Evolutionary conservation across 2,888 invertebrate species (phyloP), one percentile per base, ranked within the genome.

Genomic region (Hydroisotoma schaefferi): DNA sequence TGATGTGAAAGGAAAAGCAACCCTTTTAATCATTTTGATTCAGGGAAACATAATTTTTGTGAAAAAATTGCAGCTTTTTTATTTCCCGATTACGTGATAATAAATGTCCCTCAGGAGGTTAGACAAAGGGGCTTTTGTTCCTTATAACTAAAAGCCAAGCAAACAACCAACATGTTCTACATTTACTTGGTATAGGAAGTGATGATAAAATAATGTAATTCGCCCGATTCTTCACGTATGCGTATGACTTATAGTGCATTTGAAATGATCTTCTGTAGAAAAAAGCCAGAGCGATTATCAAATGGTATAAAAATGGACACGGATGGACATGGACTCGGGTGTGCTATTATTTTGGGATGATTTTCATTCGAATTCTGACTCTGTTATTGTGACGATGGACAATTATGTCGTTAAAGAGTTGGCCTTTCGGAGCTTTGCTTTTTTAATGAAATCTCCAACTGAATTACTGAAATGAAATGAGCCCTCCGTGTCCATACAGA

Each of bases 51-150:
- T 58, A 51, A 29, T 59, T 43, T 64, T 67, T 67, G 52, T 26
- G 54, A 55, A 67, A 67, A 66, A 67, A 67, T 61, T 46, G 44
- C 12, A 57, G 44, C 59, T 61, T 63, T 66, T 63, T 64, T 61
- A 55, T 57, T 55, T 26, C 49, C 40, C 52, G 28, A 22, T 52
- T 52, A 52, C 23, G 51, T 57, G 23, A 40, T 40, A 15, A 52
- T 52, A 58, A 47, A 49, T 56, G 51, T 57, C 26, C 52, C 52
- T 33, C 12, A 22, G 52, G 52, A 33, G 27, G 18, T 12, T n/a
- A 23, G 12, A 52, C 52, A 49, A 49, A 49, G 28, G 52, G 23
- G 12, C 27, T 23, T n/a, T 37, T 52, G 20, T 25, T 46, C 23
- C 23, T 25, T 46, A 15, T 22, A n/a, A n/a, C n/a, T n/a, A n/a